These are phyloP conservation scores for Dyspetes luteomarginatus DNA, from an alignment of 2,888 invertebrate species.

Conservation along the genomic window DNA sequence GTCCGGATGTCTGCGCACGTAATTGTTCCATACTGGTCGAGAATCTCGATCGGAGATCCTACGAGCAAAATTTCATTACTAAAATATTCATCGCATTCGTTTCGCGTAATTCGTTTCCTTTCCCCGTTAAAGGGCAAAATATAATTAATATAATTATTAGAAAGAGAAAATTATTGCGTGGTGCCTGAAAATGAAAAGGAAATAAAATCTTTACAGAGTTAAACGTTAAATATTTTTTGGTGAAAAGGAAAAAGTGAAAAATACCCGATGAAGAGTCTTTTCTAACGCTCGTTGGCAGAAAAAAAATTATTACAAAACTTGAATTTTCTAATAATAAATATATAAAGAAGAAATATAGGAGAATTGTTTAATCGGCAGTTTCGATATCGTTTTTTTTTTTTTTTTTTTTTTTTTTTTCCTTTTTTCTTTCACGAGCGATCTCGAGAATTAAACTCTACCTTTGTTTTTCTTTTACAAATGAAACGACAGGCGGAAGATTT, in stretches of 20 bases:
- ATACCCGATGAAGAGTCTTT: no score
- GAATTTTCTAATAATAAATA: not conserved
- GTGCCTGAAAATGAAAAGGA: not conserved
- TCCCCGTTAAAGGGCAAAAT: no score
- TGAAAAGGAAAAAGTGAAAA: no score
- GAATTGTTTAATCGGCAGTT: no score
- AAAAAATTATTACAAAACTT: not conserved
- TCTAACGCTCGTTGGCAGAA: no score
- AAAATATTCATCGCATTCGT: not conserved
- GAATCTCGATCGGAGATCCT: constrained; percentile 76
- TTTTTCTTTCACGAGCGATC: no score
- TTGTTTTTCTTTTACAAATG: constrained; percentile 46
- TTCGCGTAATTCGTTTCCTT: not conserved
- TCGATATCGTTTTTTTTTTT: no score
- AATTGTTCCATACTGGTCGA: constrained; percentile 79
- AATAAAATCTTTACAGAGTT: no score
- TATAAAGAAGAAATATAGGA: not conserved
- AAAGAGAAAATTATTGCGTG: no score
- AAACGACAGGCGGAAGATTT: constrained; percentile 71
- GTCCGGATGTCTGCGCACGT: constrained; percentile 79
- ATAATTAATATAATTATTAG: no score
- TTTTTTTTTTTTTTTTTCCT: no score
- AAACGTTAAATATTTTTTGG: no score
- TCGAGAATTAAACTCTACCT: constrained; percentile 62
- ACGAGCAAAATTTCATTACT: constrained; percentile 64